A percentile compares a stretch with the other conserved stretches of the same genome.
These are phyloP conservation scores for Pica pica DNA, from an alignment of 2,113 vertebrate species.

Conservation along the genomic window DNA sequence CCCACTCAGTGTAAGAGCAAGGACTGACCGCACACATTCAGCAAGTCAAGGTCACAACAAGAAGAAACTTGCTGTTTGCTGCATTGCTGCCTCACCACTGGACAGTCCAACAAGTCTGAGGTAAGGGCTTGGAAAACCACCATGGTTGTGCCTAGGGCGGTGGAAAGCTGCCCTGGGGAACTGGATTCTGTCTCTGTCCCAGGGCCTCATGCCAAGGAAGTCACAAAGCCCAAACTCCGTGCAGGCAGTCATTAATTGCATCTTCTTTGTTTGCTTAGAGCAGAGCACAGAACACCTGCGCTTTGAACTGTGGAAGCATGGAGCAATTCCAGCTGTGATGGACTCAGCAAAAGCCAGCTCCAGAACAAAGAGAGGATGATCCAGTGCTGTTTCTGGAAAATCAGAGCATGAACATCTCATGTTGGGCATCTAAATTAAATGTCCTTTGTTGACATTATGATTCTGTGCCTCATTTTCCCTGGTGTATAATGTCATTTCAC, in stretches of 20 bases:
- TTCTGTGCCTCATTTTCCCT: background rate
- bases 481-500: background rate
- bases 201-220: background rate
- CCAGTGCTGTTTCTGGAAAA: background rate
- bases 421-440: background rate
- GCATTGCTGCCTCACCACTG: background rate
- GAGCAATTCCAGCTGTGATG: background rate
- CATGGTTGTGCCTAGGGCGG: background rate
- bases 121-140: background rate
- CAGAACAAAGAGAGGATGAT: background rate
- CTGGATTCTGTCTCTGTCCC: background rate
- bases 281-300: background rate
- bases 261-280: background rate
- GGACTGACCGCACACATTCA: background rate
- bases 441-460: background rate
- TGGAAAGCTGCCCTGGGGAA: background rate
- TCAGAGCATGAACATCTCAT: background rate
- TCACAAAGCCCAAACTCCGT: background rate
- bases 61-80: background rate
- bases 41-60: background rate
- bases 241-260: background rate
- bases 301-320: background rate
- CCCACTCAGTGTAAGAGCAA: background rate
- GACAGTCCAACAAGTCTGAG: background rate
- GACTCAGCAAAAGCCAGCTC: background rate